phyloP scores from a whole-genome alignment of 2,888 invertebrate species.

The Rhodophaea formosa region DNA sequence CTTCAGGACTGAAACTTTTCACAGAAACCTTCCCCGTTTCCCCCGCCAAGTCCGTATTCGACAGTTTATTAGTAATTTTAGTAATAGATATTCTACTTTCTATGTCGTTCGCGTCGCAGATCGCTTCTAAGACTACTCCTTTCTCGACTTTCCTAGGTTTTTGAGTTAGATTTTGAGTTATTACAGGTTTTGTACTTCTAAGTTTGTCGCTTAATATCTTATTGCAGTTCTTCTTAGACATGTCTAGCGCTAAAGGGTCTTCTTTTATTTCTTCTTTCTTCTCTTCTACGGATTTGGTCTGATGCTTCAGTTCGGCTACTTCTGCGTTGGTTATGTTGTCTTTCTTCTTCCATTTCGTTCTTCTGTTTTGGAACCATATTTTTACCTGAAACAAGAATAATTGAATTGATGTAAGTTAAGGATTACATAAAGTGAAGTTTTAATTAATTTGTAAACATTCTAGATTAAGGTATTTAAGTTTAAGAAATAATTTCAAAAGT shows the following conservation, averaged over 20 bases:
- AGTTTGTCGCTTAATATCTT: conserved; percentile 68
- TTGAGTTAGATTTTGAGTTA: conserved; percentile 42
- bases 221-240: conserved; percentile 68
- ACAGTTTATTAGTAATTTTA: conserved; percentile 74
- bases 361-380: conserved; percentile 94
- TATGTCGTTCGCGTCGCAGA: conserved; percentile 69
- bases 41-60: conserved; percentile 61
- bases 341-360: conserved; percentile 90
- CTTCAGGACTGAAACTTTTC: conserved; percentile 69
- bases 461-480: too few relatives aligned
- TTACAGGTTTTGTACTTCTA: conserved; percentile 49
- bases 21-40: conserved; percentile 56
- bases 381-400: conserved; percentile 85
- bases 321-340: conserved; percentile 95
- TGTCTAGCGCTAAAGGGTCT: conserved; percentile 67
- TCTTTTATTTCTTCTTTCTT: conserved; percentile 57
- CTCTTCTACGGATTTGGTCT: conserved; percentile 63
- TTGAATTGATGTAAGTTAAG: too few relatives aligned
- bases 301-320: conserved; percentile 90
- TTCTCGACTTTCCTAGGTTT: conserved; percentile 69
- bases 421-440: too few relatives aligned
- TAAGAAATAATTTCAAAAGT: too few relatives aligned
- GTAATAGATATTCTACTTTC: conserved; percentile 78
- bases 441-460: too few relatives aligned
- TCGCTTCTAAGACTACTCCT: conserved; percentile 59